Evolutionary conservation across 2,113 vertebrate genomes (phyloP), one percentile per base, ranked within the genome.

Genomic region (Oreochromis spilurus): DNA sequence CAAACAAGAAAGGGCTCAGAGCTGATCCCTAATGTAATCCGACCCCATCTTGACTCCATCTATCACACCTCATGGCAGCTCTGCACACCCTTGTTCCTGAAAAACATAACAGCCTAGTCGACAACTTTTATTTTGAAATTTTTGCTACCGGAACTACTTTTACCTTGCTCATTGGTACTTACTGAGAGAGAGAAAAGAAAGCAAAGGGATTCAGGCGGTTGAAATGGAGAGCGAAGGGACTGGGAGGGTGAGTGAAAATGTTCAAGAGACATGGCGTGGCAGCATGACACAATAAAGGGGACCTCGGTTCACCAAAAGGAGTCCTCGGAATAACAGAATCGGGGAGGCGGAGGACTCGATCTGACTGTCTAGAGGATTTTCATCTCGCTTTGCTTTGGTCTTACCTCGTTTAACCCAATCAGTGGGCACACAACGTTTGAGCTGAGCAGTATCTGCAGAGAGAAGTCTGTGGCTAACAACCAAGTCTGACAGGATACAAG

Each of bases 181-280:
- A 4, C 31, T 2, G 81, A 62, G 82, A 62, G 11, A 83, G 60
- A 84, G 83, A 91, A 90, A 84, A 83, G 80, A 91, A 88, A 89
- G 93, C 87, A 84, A 83, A 90, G 70, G 60, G 88, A 93, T 65
- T 77, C 88, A 89, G 92, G 92, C 91, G 93, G 92, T 24, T 84
- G 94, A 89, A 93, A 96, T 96, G 96, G 95, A 95, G 94, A 94
- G 92, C 91, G 81, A 55, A 86, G 79, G 90, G 82, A 87, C 81
- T 57, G 90, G 91, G 90, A 91, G 90, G 85, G 79, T 43, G 81
- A 89, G 60, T 81, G 84, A 79, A 86, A 91, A 91, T 52, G 82
- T 89, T 88, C 36, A 55, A 79, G 87, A 93, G 92, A 90, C 87
- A 93, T 91, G 91, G 93, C 91, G 91, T 79, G 91, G 92, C 87